Evolutionary conservation across 2,888 invertebrate species (phyloP).

Genomic region (Drosophila longiperda): DNA sequence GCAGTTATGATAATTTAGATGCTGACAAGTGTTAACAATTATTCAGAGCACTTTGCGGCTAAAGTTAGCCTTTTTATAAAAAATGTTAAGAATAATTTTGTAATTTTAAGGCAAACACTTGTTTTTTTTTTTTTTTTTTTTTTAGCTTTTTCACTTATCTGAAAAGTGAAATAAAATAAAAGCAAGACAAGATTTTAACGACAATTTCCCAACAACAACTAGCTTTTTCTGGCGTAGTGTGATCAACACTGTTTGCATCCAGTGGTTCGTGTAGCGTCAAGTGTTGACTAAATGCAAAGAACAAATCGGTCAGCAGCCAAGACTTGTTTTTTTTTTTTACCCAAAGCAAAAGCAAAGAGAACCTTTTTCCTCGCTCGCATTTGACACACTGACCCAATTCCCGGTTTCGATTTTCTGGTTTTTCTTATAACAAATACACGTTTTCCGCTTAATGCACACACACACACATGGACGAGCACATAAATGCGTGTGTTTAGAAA

Average conservation of each 20-base stretch:
- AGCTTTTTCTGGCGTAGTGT: neutral
- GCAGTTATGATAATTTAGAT: conserved; percentile 35
- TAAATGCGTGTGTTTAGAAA: conserved; percentile 45
- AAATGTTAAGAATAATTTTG: neutral
- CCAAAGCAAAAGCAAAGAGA: conserved; percentile 43
- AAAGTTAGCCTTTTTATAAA: neutral
- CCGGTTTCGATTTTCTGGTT: conserved; percentile 82
- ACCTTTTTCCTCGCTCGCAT: conserved; percentile 44
- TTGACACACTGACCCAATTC: conserved; percentile 83
- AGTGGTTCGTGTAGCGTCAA: conserved; percentile 55
- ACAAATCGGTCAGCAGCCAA: conserved; percentile 54
- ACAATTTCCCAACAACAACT: neutral
- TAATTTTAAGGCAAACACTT: neutral
- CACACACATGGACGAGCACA: conserved; percentile 25
- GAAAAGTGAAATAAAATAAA: neutral
- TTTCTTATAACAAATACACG: conserved; percentile 71
- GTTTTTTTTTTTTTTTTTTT: neutral
- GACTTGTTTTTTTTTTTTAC: conserved; percentile 43
- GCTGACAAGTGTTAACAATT: conserved; percentile 28
- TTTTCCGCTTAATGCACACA: conserved; percentile 69
- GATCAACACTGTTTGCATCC: conserved; percentile 11
- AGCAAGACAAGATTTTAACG: neutral
- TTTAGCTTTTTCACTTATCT: neutral
- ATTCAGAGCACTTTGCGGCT: neutral
- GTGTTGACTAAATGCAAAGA: conserved; percentile 62